Evolutionary conservation across 2,113 vertebrate genomes (phyloP), one percentile per base, ranked within the genome.

Genomic region (Monopterus albus): DNA sequence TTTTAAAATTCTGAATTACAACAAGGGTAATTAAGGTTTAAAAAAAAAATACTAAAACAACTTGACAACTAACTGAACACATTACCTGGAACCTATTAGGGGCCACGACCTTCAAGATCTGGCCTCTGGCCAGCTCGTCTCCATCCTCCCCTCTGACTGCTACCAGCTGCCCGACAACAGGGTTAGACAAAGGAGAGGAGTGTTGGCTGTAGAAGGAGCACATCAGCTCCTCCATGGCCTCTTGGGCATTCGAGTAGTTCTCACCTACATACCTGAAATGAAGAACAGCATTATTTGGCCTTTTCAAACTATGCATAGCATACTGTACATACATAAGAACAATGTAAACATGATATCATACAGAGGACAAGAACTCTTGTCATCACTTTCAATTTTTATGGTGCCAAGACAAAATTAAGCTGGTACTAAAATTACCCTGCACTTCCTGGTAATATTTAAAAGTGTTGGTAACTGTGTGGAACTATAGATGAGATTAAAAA

Each of bases 201-300:
- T 61, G 62, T 40, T 88, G 88, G 71, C 53, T 90, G 61, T 97
- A 99, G 81, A 92, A 95, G 0, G 86, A 87, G n/a, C 90, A 88
- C 96, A 99, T 97, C 35, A 90, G 85, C 33, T 96, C 93, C 79
- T 98, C 96, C 95, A 98, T 95, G 71, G 90, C 81, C 18, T 98
- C 96, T 79, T 95, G 95, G 26, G 95, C 93, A 1, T 85, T 87
- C 25, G 97, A 99, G 86, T 97, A 98, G 60, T 91, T 92, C 81
- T 94, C 89, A 2, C 96, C 96, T n/a, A 98, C 93, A 77, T 95
- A 98, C 80, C 97, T 99, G 68, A 50, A 23, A 2, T 55, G 8
- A n/a, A n/a, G n/a, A n/a, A n/a, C n/a, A n/a, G n/a, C n/a, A n/a
- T n/a, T n/a, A n/a, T n/a, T n/a, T n/a, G n/a, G n/a, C n/a, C n/a